A percentile compares a stretch with the other conserved stretches of the same genome.
These are phyloP conservation scores for Pseudomyrmex cubaensis DNA, from an alignment of 1,140 invertebrate species.

Conservation along the genomic window DNA sequence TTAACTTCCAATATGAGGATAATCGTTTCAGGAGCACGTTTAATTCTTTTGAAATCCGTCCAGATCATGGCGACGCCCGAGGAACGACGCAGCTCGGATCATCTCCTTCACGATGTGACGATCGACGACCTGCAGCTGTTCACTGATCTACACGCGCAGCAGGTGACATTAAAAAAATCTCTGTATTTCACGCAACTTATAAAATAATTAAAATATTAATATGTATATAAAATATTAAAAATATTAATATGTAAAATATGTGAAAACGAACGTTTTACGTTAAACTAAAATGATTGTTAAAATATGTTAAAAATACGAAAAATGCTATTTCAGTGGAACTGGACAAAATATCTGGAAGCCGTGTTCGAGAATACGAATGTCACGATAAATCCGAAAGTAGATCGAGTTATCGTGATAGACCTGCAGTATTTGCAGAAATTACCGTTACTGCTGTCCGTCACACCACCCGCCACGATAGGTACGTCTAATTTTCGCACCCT, in stretches of 20 bases:
- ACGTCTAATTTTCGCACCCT: conserved; percentile 44
- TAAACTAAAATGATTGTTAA: not conserved
- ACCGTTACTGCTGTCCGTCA: conserved; percentile 84
- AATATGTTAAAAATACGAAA: not conserved
- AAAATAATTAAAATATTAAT: not conserved
- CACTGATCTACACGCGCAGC: conserved; percentile 83
- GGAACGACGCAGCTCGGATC: conserved; percentile 89
- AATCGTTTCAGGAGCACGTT: conserved; percentile 38
- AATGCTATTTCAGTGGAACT: conserved; percentile 87
- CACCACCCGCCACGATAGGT: conserved; percentile 86
- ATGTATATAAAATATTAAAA: not conserved
- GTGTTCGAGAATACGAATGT: conserved; percentile 87
- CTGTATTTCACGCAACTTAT: no score
- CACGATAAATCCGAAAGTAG: conserved; percentile 82
- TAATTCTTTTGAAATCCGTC: conserved; percentile 57
- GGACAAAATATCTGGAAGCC: conserved; percentile 87
- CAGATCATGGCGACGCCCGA: conserved; percentile 91
- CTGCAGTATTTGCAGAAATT: conserved; percentile 87
- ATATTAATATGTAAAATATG: not conserved
- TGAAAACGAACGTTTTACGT: not conserved
- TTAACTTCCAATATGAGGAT: conserved; percentile 27
- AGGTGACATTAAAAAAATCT: conserved; percentile 62
- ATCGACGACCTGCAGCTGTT: conserved; percentile 87
- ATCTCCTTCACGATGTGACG: conserved; percentile 91
- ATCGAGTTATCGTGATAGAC: conserved; percentile 88